phyloP scores from a whole-genome alignment of 1,140 invertebrate species.

The Trichogramma pretiosum region DNA sequence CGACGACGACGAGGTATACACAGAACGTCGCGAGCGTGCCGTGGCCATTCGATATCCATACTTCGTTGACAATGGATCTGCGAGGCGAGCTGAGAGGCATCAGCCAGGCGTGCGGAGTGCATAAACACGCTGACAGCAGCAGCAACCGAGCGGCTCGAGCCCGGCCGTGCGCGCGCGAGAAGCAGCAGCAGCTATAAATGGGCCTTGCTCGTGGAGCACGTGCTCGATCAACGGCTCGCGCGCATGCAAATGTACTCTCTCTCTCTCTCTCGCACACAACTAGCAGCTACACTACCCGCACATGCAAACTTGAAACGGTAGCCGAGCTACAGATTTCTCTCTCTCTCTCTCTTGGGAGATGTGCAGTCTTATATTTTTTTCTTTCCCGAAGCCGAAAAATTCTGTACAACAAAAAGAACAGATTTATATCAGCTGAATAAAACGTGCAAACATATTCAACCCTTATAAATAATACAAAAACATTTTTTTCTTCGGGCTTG shows the following conservation, averaged over 20 bases:
- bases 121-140: slow-evolving; percentile 25
- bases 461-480: too few relatives aligned
- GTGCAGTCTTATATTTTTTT: neutral
- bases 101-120: too few relatives aligned
- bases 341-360: neutral
- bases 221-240: slow-evolving; percentile 18
- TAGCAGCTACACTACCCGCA: neutral
- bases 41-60: slow-evolving; percentile 33
- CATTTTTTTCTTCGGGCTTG: too few relatives aligned
- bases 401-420: too few relatives aligned
- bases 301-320: neutral
- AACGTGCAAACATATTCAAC: too few relatives aligned
- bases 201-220: slow-evolving; percentile 6
- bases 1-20: too few relatives aligned
- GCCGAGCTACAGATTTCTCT: neutral
- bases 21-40: too few relatives aligned
- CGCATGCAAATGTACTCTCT: slow-evolving; percentile 19
- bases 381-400: slow-evolving; percentile 10
- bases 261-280: too few relatives aligned
- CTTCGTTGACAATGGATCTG: slow-evolving; percentile 31
- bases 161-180: neutral
- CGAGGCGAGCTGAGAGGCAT: too few relatives aligned
- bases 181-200: slow-evolving; percentile 3
- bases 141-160: slow-evolving; percentile 11
- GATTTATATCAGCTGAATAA: too few relatives aligned